Conservation (phyloP, 2,797 vertebrate genomes). For the Sus cebifrons region DNA sequence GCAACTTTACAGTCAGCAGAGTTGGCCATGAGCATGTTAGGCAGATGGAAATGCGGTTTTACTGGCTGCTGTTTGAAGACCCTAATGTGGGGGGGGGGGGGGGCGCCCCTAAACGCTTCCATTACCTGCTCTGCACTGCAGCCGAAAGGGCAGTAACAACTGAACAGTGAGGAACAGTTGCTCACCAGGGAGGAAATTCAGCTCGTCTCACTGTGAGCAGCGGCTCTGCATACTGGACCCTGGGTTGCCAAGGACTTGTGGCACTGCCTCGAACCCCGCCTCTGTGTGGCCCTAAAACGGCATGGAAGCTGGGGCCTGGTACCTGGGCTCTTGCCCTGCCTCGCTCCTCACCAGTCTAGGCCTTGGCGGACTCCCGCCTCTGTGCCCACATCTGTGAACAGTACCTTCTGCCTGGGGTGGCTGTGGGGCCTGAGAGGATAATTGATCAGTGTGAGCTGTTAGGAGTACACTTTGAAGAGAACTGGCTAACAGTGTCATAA, state of each 20-base stretch:
- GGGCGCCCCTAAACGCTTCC: not conserved
- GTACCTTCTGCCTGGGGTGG: not conserved
- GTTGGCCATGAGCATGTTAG: not conserved
- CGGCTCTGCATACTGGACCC: not conserved
- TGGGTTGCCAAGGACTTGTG: not conserved
- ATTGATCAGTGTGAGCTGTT: not conserved
- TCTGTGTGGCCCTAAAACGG: too few relatives aligned
- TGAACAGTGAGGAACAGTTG: too few relatives aligned
- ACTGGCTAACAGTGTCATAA: too few relatives aligned
- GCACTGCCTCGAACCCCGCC: too few relatives aligned
- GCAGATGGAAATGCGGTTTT: not conserved
- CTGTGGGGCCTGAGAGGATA: not conserved
- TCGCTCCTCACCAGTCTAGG: not conserved
- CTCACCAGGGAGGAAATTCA: not conserved
- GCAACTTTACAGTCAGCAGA: not conserved
- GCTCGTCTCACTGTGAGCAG: not conserved
- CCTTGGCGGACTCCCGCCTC: not conserved
- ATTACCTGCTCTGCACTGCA: rapidly evolving
- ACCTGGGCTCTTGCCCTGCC: too few relatives aligned
- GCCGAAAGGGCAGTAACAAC: too few relatives aligned
- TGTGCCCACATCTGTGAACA: rapidly evolving
- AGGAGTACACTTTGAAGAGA: not conserved
- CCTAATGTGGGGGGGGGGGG: not conserved
- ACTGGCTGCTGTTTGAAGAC: not conserved
- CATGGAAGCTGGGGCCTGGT: not conserved